Evolutionary conservation across 2,888 invertebrate genomes (phyloP), one percentile per base, ranked within the genome.

Genomic region (Tuta absoluta): DNA sequence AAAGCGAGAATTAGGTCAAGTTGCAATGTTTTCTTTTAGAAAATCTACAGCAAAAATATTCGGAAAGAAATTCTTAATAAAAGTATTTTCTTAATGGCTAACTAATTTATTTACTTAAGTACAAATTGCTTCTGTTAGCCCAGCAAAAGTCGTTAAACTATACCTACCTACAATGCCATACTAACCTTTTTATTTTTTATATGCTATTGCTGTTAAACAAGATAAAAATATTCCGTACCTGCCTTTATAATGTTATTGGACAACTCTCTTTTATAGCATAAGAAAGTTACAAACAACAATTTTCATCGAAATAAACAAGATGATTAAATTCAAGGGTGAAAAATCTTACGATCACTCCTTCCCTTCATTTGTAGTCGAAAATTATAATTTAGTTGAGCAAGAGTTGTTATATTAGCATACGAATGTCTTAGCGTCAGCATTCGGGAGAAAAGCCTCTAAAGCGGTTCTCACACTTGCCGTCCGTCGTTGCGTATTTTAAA

Each of bases 391-490:
- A 79, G 80, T 81, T 82, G 75, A 76, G 82, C 79, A 86, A 85
- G 83, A 84, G 86, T 85, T 87, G 81, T 84, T 74, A 78, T 76
- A 90, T 91, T 89, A 78, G 78, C 90, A 90, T 90, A 77, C 74
- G 70, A 86, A 90, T 89, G 14, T 33, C 49, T 28, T 48, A 33
- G 33, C 61, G 38, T 38, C 60, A 60, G 76, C 80, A 82, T 85
- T 82, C 82, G 82, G 82, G 81, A 76, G 80, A 77, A 75, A 82
- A 79, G 78, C 75, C 77, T 72, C 73, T 79, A n/a, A n/a, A n/a
- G n/a, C n/a, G n/a, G n/a, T n/a, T n/a, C n/a, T n/a, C n/a, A n/a
- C n/a, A n/a, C n/a, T n/a, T n/a, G n/a, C n/a, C n/a, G n/a, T n/a
- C n/a, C n/a, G n/a, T n/a, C n/a, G n/a, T n/a, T n/a, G n/a, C n/a